Evolutionary conservation across 2,113 vertebrate genomes (phyloP).

Genomic region (Grallaria varia): DNA sequence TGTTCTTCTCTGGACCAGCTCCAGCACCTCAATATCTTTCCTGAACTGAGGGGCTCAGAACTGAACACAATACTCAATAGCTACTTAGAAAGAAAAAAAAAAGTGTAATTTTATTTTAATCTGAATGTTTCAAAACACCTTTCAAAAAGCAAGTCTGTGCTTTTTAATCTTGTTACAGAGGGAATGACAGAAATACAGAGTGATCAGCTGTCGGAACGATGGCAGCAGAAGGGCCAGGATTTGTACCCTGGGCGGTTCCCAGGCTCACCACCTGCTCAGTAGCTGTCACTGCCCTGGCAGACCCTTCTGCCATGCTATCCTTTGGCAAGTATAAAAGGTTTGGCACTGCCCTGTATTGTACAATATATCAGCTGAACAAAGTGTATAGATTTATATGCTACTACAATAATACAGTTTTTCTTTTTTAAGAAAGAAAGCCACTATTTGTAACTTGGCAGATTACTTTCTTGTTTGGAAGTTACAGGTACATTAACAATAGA

Average conservation of each 20-base stretch:
- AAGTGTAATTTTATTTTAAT: neutral
- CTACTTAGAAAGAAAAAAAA: neutral
- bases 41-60: no score
- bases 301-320: neutral
- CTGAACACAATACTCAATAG: no score
- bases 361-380: neutral
- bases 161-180: neutral
- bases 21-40: no score
- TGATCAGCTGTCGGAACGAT: neutral
- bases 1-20: no score
- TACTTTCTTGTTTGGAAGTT: neutral
- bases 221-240: neutral
- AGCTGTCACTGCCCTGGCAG: rapidly evolving
- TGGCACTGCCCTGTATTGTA: neutral
- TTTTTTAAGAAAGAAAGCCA: neutral
- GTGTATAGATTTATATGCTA: neutral
- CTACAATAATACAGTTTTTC: neutral
- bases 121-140: neutral
- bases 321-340: neutral
- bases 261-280: neutral
- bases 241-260: neutral
- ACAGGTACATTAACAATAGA: neutral
- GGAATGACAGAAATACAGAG: neutral
- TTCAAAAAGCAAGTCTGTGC: neutral
- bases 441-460: neutral